A percentile compares a stretch with the other conserved stretches of the same genome.
Conservation (phyloP, 2,113 vertebrate genomes). For the Indicator maculatus region DNA sequence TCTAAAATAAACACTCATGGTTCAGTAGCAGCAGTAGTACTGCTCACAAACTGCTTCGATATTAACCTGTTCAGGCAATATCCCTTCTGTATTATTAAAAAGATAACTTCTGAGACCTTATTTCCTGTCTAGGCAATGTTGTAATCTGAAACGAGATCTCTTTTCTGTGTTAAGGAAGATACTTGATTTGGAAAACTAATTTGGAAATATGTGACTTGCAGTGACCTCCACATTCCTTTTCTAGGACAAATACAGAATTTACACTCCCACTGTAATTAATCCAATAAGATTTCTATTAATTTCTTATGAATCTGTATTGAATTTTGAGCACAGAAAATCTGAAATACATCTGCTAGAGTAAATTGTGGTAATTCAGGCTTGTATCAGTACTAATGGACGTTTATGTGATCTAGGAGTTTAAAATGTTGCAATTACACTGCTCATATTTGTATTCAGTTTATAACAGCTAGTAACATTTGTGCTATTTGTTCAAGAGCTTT, state of each 20-base stretch:
- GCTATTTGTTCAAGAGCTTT: background rate
- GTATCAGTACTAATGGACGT: background rate
- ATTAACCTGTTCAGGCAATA: conserved; percentile 30
- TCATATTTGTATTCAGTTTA: background rate
- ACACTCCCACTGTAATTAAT: background rate
- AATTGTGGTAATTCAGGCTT: background rate
- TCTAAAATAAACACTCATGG: background rate
- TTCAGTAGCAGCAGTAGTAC: background rate
- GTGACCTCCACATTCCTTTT: background rate
- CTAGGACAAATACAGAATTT: background rate
- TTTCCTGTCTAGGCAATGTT: conserved; percentile 28
- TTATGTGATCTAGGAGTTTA: background rate
- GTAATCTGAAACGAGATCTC: conserved; percentile 59
- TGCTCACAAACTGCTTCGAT: background rate
- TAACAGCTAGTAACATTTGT: background rate
- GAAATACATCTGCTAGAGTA: background rate
- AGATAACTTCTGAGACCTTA: conserved; percentile 34
- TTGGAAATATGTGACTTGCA: background rate
- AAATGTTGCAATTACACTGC: background rate
- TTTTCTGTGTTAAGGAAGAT: background rate
- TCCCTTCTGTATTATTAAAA: background rate
- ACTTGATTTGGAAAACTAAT: conserved; percentile 20
- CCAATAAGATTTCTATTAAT: background rate
- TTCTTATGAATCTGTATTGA: background rate
- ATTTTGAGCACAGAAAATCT: background rate